Evolutionary conservation across 2,797 vertebrate genomes (phyloP), one percentile per base, ranked within the genome.

Genomic region (Falco cherrug): DNA sequence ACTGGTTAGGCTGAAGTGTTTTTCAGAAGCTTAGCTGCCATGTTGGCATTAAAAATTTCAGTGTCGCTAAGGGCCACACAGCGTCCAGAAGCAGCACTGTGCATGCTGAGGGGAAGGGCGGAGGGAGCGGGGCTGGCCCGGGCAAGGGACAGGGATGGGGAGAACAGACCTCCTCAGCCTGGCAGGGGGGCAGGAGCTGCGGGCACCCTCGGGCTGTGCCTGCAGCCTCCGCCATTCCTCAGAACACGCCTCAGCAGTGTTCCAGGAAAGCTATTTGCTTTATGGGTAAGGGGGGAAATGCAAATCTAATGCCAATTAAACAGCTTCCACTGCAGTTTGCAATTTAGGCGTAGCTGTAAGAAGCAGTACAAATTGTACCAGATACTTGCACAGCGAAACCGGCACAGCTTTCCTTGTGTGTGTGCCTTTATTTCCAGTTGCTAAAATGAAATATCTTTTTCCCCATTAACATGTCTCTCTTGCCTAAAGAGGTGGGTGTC

Each of bases 301-400:
- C 43, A 90, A 90, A 86, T 88, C 13, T 7, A 78, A 90, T 64
- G 65, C 77, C 73, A 89, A 94, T 61, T 33, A 87, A 92, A 53
- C 1, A 5, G 54, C 70, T 90, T 73, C 70, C 41, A 29, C 41
- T 65, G 74, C 67, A 87, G 54, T 29, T 10, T 0, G 1, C 57
- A 50, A 90, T 78, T 90, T 29, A 92, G 63, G 81, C 1, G 0
- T 48, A 86, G 65, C 65, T 86, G 45, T 60, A 61, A 1, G 8
- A 75, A 77, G 51, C 28, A 69, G 74, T n/a, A 90, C 37, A 92
- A 91, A 33, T 41, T 9, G 3, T 88, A 87, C 28, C 65, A 77
- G 37, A 57, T 10, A 47, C 28, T 50, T 24, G 45, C 33, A 61
- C 24, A 76, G 24, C 54, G 63, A 82, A 89, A 65, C 19, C n/a